Evolutionary conservation across 2,888 invertebrate genomes (phyloP).

Genomic region (Alcis repandata): DNA sequence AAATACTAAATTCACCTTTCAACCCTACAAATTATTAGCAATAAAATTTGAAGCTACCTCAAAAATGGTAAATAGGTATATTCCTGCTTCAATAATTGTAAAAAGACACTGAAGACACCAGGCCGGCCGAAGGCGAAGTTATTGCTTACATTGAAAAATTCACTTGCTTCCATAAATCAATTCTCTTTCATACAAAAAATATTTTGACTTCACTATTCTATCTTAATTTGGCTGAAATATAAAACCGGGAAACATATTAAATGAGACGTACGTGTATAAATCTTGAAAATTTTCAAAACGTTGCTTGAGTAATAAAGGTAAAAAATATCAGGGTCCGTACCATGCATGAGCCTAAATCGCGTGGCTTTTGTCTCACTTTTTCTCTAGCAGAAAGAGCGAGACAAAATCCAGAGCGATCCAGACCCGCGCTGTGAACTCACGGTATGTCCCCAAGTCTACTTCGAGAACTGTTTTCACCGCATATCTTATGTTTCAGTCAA

Average conservation of each 20-base stretch:
- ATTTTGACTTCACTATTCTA: constrained; percentile 30
- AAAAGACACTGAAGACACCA: constrained; percentile 53
- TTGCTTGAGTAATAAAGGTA: neutral
- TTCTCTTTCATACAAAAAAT: constrained; percentile 47
- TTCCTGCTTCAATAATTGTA: constrained; percentile 26
- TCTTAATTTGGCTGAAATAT: constrained; percentile 32
- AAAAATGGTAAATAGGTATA: constrained; percentile 20
- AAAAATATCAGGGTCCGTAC: too few relatives aligned
- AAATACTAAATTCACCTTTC: neutral
- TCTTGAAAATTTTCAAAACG: neutral
- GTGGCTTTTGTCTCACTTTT: too few relatives aligned
- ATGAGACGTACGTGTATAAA: too few relatives aligned
- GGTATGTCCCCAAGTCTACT: too few relatives aligned
- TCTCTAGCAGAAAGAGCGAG: too few relatives aligned
- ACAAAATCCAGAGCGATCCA: too few relatives aligned
- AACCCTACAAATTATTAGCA: constrained; percentile 9
- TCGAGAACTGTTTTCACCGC: neutral
- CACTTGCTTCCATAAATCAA: constrained; percentile 55
- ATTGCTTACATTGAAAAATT: constrained; percentile 70
- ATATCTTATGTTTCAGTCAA: constrained; percentile 30
- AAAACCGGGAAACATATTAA: neutral
- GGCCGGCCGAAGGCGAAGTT: constrained; percentile 79
- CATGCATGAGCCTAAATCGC: too few relatives aligned
- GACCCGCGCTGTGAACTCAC: too few relatives aligned
- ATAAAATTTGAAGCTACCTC: constrained; percentile 10